phyloP scores from a whole-genome alignment of 2,113 vertebrate genomes.

The Salvelinus alpinus region DNA sequence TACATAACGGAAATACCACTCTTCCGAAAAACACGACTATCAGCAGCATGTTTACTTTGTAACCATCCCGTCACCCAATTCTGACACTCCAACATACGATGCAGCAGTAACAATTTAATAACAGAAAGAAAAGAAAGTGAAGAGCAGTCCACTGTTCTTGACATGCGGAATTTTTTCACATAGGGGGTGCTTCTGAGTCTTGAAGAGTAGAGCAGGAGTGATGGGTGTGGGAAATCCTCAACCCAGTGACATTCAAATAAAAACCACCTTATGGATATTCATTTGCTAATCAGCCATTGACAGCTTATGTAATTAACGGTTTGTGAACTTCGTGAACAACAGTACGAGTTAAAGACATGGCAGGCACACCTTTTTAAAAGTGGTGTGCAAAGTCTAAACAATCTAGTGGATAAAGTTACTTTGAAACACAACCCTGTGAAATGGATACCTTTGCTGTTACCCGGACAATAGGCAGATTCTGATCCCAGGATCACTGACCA shows the following conservation, averaged over 20 bases:
- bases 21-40: background rate
- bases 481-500: too few species aligned
- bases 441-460: too few species aligned
- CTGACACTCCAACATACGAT: background rate
- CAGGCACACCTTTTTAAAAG: too few species aligned
- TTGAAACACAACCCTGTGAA: too few species aligned
- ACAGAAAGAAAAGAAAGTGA: constrained; percentile 33
- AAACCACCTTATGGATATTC: background rate
- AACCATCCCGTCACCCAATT: background rate
- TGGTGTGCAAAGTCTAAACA: too few species aligned
- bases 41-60: background rate
- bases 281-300: too few species aligned
- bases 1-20: background rate
- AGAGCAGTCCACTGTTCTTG: constrained; percentile 27
- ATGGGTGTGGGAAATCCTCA: constrained; percentile 6
- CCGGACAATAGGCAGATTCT: too few species aligned
- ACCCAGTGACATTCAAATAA: background rate
- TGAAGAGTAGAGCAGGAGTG: constrained; percentile 39
- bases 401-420: too few species aligned
- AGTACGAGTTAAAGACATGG: too few species aligned
- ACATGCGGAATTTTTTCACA: constrained; percentile 61
- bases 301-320: too few species aligned
- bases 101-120: background rate
- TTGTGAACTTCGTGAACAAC: too few species aligned
- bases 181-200: constrained; percentile 49